Conservation (phyloP, 2,888 invertebrate species). For the Drosophila kambysellisi region DNA sequence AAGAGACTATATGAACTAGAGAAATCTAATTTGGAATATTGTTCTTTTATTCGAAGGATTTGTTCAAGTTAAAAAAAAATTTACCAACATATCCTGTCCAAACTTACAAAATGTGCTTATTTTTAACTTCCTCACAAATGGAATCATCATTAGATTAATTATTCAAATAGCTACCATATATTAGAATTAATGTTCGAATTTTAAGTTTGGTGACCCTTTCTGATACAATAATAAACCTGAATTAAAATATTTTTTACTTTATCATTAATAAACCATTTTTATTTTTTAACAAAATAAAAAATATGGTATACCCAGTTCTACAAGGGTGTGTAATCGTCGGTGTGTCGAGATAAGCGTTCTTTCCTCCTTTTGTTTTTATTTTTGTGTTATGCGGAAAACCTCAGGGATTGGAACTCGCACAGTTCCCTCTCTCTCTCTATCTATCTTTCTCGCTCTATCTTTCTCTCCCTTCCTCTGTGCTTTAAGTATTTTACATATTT, state of each 20-base stretch:
- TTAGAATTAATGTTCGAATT: background rate
- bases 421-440: conserved; percentile 5
- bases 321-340: background rate
- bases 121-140: background rate
- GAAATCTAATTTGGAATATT: background rate
- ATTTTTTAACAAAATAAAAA: background rate
- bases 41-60: rapidly evolving
- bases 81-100: background rate
- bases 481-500: conserved; percentile 50
- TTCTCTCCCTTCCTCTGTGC: background rate
- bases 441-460: too few species aligned
- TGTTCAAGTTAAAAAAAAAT: background rate
- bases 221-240: background rate
- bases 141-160: background rate
- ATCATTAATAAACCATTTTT: background rate
- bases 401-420: conserved; percentile 44
- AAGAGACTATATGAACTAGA: background rate
- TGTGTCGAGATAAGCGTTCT: background rate
- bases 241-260: too few species aligned
- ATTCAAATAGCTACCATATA: background rate
- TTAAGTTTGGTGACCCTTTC: background rate
- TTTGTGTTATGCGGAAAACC: conserved; percentile 34
- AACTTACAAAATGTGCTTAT: background rate
- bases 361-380: conserved; percentile 8
- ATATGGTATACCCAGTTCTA: background rate